Base-by-base conservation (phyloP, 2,888 invertebrate species). In the Scaptomyza reducta region DNA sequence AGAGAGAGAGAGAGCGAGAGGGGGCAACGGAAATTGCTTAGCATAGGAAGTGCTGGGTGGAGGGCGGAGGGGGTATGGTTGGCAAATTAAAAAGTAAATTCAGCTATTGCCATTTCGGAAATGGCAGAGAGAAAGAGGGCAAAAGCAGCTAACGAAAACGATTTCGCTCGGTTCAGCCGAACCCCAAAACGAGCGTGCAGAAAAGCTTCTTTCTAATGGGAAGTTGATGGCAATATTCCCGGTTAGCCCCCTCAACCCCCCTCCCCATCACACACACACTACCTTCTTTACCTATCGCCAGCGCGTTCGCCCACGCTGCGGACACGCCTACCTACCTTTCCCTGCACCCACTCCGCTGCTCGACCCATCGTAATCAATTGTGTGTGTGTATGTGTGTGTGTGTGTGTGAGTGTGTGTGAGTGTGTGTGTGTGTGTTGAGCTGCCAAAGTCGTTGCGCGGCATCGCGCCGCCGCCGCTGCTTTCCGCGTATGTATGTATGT, bases 21-120 rank as follows among this genome's bases (percentile, higher is more conserved):
- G 7, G 61, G n/a, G 25, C 1, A 13, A 5, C 33, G 5, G 3
- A 13, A 33, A 13, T 33, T 13, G 13, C 13, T 11, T 13, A 33
- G 11, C 33, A 33, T 13, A 5, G 27, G 16, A 7, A 22, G n/a
- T 29, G 51, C 14, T 14, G 29, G 35, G 31, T 56, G 65, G 65
- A 22, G 22, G 22, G 22, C 4, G 22, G 22, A 0, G 22, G 22
- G 22, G 22, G 3, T 22, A 2, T 22, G 22, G 2, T 22, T 47
- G 46, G 67, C 58, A 76, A 79, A 79, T 79, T 77, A 79, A 75
- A 14, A 79, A 67, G 67, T 71, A 76, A 64, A 70, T 79, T 79
- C 79, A 65, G 61, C 54, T 57, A 68, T 70, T 58, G 58, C 67
- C 49, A 61, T 67, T 78, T 60, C 51, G 55, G 62, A 60, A 59